These are phyloP conservation scores for Buteo buteo DNA, from an alignment of 2,113 vertebrate genomes.

Conservation along the genomic window DNA sequence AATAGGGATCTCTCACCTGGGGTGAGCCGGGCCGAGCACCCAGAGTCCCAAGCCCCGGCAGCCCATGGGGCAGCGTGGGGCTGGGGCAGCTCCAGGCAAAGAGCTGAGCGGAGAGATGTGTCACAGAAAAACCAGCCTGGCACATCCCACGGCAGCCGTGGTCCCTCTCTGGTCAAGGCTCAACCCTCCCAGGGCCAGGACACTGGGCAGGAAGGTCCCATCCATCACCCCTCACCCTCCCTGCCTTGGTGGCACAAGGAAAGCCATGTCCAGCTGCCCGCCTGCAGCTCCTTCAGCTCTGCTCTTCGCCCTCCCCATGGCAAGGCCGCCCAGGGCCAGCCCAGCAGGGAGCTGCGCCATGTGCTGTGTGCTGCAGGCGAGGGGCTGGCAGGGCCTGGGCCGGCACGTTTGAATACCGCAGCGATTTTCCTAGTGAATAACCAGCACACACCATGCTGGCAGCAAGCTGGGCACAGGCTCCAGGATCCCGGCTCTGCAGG, in stretches of 20 bases:
- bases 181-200: neutral
- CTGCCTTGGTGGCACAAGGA: neutral
- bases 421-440: neutral
- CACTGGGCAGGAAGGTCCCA: fast-evolving
- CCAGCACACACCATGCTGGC: neutral
- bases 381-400: neutral
- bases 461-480: neutral
- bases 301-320: neutral
- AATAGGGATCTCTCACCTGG: neutral
- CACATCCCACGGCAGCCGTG: neutral
- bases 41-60: fast-evolving
- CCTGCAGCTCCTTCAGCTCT: neutral
- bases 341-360: fast-evolving
- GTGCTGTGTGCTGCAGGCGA: fast-evolving
- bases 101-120: neutral
- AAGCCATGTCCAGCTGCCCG: fast-evolving
- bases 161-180: neutral
- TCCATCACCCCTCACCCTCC: neutral
- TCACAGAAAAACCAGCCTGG: neutral
- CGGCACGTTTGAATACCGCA: fast-evolving
- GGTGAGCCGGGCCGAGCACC: neutral
- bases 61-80: neutral
- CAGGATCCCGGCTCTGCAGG: neutral
- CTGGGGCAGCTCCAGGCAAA: neutral
- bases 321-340: neutral